These are phyloP conservation scores for Ceratoteleas bidentatus DNA, from an alignment of 1,140 invertebrate species.

Conservation along the genomic window DNA sequence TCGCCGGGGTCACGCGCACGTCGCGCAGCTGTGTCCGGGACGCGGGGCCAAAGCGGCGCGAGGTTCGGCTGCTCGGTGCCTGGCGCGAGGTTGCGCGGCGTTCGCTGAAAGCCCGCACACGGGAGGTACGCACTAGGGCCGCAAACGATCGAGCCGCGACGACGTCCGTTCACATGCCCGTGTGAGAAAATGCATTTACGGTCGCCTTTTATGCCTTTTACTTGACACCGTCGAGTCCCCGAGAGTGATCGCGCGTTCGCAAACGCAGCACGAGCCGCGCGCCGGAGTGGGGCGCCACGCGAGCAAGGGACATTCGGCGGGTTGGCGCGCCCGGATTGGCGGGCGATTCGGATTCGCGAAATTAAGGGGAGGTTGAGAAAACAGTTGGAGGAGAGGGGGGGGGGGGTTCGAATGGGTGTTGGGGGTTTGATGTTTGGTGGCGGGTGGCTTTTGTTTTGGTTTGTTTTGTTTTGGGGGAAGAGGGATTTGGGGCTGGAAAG, in stretches of 20 bases:
- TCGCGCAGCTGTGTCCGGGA: slow-evolving; percentile 49
- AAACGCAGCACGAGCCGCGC: slow-evolving; percentile 2
- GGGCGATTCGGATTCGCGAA: background rate
- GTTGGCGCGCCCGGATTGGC: background rate
- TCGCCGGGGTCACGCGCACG: slow-evolving; percentile 3
- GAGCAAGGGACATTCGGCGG: background rate
- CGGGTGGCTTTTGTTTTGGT: too few species aligned
- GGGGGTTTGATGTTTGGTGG: too few species aligned
- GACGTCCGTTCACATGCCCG: slow-evolving; percentile 62
- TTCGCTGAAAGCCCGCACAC: slow-evolving; percentile 26
- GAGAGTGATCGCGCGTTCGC: slow-evolving; percentile 29
- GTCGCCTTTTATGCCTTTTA: slow-evolving; percentile 56
- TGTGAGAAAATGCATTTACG: slow-evolving; percentile 59
- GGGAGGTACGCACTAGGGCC: slow-evolving; percentile 48
- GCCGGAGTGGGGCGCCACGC: background rate
- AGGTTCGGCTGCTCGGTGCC: slow-evolving; percentile 10
- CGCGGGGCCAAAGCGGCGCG: slow-evolving; percentile 13
- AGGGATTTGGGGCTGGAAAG: too few species aligned
- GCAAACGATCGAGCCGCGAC: slow-evolving; percentile 53
- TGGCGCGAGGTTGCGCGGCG: slow-evolving; percentile 10
- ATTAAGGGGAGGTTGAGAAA: too few species aligned
- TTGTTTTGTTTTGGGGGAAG: too few species aligned
- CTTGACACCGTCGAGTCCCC: slow-evolving; percentile 50
- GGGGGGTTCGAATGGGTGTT: too few species aligned
- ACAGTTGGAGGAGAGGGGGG: too few species aligned